Conservation (phyloP, 2,113 vertebrate species). For the Cardinalis cardinalis region DNA sequence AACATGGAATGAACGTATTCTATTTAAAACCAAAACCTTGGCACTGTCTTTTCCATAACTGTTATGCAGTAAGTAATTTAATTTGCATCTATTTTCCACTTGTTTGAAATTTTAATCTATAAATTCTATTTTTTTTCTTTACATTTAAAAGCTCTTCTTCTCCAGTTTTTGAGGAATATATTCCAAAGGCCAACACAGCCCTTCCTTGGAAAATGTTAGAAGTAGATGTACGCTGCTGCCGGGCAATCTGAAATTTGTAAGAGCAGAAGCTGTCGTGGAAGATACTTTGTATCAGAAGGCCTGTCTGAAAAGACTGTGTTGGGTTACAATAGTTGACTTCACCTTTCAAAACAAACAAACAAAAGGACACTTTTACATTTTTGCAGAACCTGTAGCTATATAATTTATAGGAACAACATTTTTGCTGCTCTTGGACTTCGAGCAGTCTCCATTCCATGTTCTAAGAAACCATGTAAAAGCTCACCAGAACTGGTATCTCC, state of each 20-base stretch:
- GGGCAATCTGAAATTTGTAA: not conserved
- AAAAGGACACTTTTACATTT: not conserved
- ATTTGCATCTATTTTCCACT: constrained; percentile 25
- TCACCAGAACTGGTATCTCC: not conserved
- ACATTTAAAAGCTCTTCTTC: constrained; percentile 50
- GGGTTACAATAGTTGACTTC: not conserved
- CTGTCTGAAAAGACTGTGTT: not conserved
- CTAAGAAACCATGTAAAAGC: not conserved
- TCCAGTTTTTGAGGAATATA: constrained; percentile 39
- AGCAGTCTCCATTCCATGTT: not conserved
- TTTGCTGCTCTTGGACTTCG: not conserved
- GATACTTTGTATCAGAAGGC: not conserved
- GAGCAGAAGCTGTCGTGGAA: not conserved
- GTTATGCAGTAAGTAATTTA: constrained; percentile 16
- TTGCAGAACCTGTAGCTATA: not conserved
- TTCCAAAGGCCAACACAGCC: constrained; percentile 43
- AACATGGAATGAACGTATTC: constrained; percentile 42
- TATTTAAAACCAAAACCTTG: constrained; percentile 54
- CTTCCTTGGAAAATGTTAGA: not conserved
- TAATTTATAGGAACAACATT: not conserved
- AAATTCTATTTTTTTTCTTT: constrained; percentile 58
- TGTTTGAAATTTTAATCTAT: constrained; percentile 21
- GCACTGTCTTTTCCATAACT: not conserved
- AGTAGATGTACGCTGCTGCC: constrained; percentile 53
- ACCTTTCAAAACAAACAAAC: not conserved